Conservation (phyloP, 2,113 vertebrate species). For the Garra rufa region DNA sequence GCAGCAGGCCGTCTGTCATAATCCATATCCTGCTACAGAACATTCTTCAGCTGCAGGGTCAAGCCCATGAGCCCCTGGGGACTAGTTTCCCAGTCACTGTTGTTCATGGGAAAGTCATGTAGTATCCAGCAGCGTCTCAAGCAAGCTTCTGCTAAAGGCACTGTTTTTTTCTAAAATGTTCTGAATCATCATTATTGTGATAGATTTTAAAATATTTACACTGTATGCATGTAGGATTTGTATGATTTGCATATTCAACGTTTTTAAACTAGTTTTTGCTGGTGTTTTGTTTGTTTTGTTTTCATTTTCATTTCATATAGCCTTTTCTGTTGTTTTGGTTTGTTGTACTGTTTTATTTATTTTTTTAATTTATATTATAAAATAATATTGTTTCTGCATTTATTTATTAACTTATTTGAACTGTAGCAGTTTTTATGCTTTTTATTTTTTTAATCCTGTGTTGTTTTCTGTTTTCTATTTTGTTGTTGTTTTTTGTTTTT, state of each 20-base stretch:
- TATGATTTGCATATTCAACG: not conserved
- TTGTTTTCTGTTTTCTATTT: not conserved
- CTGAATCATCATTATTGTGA: not conserved
- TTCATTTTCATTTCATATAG: not conserved
- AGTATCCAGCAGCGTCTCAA: not conserved
- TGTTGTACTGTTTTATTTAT: not conserved
- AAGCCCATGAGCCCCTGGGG: slow-evolving; percentile 30
- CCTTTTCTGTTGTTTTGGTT: not conserved
- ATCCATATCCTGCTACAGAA: slow-evolving; percentile 25
- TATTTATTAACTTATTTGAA: too few relatives aligned
- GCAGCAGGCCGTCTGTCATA: slow-evolving; percentile 22
- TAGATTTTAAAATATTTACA: not conserved
- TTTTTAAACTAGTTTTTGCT: not conserved
- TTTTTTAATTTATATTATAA: too few relatives aligned
- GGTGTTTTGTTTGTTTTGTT: not conserved
- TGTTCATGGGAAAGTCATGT: slow-evolving; percentile 39
- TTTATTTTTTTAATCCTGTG: not conserved
- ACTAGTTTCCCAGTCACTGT: slow-evolving; percentile 33
- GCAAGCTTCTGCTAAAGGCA: not conserved
- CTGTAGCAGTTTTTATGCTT: too few relatives aligned
- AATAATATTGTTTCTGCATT: too few relatives aligned
- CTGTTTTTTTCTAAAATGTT: not conserved
- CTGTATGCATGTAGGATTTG: not conserved
- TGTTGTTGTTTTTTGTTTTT: too few relatives aligned
- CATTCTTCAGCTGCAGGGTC: slow-evolving; percentile 38